Conservation (phyloP, 2,888 invertebrate genomes). For the Apamea crenata region DNA sequence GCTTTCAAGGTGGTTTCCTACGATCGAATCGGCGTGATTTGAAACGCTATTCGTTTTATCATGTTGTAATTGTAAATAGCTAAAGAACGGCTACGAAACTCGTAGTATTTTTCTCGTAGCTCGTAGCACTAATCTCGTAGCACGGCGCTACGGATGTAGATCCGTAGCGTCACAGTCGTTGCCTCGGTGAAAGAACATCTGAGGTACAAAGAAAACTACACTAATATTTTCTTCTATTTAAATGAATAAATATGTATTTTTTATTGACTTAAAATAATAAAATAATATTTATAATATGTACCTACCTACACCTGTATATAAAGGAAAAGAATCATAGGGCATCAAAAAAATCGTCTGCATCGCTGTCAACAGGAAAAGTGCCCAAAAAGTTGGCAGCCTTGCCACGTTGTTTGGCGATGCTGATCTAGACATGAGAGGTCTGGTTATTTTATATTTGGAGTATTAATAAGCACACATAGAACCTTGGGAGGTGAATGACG, state of each 20-base stretch:
- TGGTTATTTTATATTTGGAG: not conserved
- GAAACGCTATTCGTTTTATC: not conserved
- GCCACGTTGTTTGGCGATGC: no score
- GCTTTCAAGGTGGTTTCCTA: no score
- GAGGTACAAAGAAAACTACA: not conserved
- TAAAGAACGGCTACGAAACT: not conserved
- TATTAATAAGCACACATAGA: not conserved
- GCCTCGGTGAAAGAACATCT: not conserved
- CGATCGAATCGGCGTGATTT: not conserved
- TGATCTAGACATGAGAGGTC: no score
- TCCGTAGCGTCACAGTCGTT: not conserved
- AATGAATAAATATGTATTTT: not conserved
- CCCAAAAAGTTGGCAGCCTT: no score
- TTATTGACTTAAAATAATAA: no score
- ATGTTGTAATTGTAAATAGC: no score
- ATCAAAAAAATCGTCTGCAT: no score
- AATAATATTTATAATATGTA: no score
- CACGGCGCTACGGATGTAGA: not conserved
- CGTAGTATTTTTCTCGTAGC: not conserved
- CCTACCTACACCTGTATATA: no score
- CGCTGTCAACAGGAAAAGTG: no score
- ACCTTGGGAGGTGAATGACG: not conserved
- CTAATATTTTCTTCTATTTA: not conserved
- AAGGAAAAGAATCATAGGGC: no score
- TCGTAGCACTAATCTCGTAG: constrained; percentile 7